Evolutionary conservation across 2,113 vertebrate genomes (phyloP).

Genomic region (Plecotus auritus): DNA sequence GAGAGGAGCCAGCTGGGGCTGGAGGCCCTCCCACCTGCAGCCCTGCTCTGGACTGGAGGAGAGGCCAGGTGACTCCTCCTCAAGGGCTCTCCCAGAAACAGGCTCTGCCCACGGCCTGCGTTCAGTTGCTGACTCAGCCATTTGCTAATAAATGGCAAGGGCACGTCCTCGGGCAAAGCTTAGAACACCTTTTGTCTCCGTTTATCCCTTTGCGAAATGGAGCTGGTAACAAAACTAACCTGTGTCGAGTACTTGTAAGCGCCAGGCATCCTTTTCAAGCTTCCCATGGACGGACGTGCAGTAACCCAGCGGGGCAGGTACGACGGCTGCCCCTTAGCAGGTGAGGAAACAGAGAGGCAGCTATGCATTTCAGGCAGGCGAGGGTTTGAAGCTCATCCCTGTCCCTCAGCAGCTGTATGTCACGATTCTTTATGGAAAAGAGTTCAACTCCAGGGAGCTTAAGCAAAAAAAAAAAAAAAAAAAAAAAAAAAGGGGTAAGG

Average conservation of each 20-base stretch:
- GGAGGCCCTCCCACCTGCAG: neutral
- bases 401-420: neutral
- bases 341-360: neutral
- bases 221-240: neutral
- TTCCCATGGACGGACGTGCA: neutral
- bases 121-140: neutral
- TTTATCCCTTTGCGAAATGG: neutral
- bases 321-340: neutral
- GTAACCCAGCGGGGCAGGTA: fast-evolving
- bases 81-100: neutral
- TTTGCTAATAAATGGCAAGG: neutral
- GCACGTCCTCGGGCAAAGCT: neutral
- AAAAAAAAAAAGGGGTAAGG: too few relatives aligned
- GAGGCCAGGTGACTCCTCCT: neutral
- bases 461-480: neutral
- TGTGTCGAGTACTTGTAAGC: neutral
- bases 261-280: neutral
- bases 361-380: neutral
- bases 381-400: neutral
- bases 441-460: neutral
- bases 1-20: neutral
- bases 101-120: neutral
- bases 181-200: neutral
- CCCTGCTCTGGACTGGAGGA: neutral
- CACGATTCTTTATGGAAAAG: neutral